Conservation (phyloP, 2,113 vertebrate genomes). For the Trinectes maculatus region DNA sequence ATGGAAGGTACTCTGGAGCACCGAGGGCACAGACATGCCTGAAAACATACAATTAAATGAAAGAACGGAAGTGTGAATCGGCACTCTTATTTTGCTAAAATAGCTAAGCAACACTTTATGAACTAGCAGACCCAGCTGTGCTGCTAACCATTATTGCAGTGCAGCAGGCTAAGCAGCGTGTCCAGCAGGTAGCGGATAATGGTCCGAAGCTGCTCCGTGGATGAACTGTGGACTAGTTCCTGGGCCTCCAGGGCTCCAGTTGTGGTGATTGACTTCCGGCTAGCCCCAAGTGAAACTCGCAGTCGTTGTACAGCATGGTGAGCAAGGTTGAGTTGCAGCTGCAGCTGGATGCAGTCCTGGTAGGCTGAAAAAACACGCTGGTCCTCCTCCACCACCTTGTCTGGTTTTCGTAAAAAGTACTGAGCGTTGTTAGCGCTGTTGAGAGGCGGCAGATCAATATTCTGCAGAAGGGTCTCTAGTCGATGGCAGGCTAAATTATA, state of each 20-base stretch:
- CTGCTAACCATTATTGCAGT: conserved; percentile 93
- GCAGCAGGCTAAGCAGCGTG: conserved; percentile 96
- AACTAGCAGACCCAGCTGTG: not conserved
- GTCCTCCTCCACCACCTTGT: conserved; percentile 98
- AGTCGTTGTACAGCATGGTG: conserved; percentile 96
- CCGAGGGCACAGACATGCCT: conserved; percentile 94
- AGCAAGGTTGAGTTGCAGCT: conserved; percentile 96
- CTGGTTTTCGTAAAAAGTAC: conserved; percentile 96
- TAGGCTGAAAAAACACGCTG: conserved; percentile 97
- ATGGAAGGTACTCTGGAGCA: conserved; percentile 95
- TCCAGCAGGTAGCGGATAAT: conserved; percentile 97
- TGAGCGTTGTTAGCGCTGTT: conserved; percentile 99
- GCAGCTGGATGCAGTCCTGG: conserved; percentile 98
- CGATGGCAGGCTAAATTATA: conserved; percentile 98
- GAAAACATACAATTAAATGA: not conserved
- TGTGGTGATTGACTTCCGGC: conserved; percentile 83
- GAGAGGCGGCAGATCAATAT: conserved; percentile 95
- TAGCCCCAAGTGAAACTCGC: conserved; percentile 91
- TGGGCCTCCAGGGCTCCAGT: conserved; percentile 80
- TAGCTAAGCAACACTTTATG: not conserved
- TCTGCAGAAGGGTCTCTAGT: conserved; percentile 95
- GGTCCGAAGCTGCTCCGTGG: conserved; percentile 96
- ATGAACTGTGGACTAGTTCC: conserved; percentile 92
- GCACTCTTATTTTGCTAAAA: not conserved
- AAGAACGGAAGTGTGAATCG: not conserved